Evolutionary conservation across 2,113 vertebrate species (phyloP), one percentile per base, ranked within the genome.

Genomic region (Cnemophilus loriae): DNA sequence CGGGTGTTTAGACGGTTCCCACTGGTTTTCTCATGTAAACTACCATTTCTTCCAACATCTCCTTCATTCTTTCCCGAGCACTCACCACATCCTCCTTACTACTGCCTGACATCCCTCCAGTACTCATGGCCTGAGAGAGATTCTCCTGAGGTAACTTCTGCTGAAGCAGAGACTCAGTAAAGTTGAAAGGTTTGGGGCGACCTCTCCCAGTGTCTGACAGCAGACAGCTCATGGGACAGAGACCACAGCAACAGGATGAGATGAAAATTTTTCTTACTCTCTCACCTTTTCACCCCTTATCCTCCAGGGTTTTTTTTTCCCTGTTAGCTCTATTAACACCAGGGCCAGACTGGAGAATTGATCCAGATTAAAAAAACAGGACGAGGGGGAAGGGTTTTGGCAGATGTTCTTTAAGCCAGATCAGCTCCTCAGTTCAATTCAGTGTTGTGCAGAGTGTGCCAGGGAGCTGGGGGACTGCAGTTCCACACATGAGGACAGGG

Each of bases 361-460:
- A 89, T 95, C 83, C 85, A 82, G 82, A 84, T 87, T 90, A 70
- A 78, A 76, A 76, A 87, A 55, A 71, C 33, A 47, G 10, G 16
- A 33, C 0, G 16, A 63, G 33, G 44, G 60, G 60, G 53, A 23
- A 35, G 44, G 78, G 65, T 17, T 75, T 83, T 73, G 67, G 52
- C 94, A 97, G 90, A 63, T 70, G 86, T 88, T 59, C 42, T 53
- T 68, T 92, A 93, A 95, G 88, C 63, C 68, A 84, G 87, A 92
- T 92, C 88, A 92, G 56, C 59, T 87, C 63, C 50, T 70, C 28
- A 20, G 17, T 44, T 85, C 41, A 85, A 46, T 68, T 90, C 56
- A 41, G 11, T 64, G 61, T 52, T 18, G 3, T 27, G 13, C 22
- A 53, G 82, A 93, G 32, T 33, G 13, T 60, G 17, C 30, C 63